phyloP scores from a whole-genome alignment of 1,140 invertebrate genomes.

The Hylaeus anthracinus region DNA sequence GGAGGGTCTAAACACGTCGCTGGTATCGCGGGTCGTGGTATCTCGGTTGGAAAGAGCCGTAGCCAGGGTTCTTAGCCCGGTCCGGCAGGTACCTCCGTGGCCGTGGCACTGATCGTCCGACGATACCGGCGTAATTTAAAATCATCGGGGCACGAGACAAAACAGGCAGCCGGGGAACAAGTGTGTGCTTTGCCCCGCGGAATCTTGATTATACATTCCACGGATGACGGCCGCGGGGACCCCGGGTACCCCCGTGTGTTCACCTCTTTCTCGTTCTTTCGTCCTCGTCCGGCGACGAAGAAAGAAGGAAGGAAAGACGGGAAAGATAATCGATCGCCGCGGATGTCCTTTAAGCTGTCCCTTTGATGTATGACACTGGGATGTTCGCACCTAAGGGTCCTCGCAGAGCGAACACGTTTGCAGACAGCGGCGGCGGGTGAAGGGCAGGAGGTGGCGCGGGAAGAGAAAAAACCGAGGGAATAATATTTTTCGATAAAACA shows the following conservation, averaged over 20 bases:
- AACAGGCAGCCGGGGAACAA: conserved; percentile 71
- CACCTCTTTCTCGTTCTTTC: not conserved
- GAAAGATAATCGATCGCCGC: conserved; percentile 60
- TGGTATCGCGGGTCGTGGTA: conserved; percentile 60
- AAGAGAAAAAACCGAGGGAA: not conserved
- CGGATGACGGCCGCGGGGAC: conserved; percentile 62
- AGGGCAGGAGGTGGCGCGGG: not conserved
- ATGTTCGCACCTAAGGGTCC: conserved; percentile 47
- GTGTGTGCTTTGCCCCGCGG: conserved; percentile 66
- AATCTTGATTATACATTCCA: conserved; percentile 77
- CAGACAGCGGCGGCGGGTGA: not conserved
- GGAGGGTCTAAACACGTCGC: conserved; percentile 52
- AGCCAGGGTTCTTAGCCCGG: conserved; percentile 60
- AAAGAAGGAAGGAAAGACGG: conserved; percentile 1
- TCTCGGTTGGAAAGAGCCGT: conserved; percentile 65
- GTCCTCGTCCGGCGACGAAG: conserved; percentile 11
- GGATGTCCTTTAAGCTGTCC: conserved; percentile 60
- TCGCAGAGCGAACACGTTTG: not conserved
- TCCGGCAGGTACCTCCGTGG: conserved; percentile 68
- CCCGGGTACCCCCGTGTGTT: not conserved
- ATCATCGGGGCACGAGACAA: conserved; percentile 75
- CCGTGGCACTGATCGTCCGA: conserved; percentile 71
- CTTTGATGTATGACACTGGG: conserved; percentile 49
- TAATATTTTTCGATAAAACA: conserved; percentile 59
- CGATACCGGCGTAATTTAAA: conserved; percentile 75